Percentiles rank a stretch among this genome's conserved stretches.
Evolutionary conservation across 2,113 vertebrate genomes (phyloP).

Genomic region (Sarotherodon lohbergeri): DNA sequence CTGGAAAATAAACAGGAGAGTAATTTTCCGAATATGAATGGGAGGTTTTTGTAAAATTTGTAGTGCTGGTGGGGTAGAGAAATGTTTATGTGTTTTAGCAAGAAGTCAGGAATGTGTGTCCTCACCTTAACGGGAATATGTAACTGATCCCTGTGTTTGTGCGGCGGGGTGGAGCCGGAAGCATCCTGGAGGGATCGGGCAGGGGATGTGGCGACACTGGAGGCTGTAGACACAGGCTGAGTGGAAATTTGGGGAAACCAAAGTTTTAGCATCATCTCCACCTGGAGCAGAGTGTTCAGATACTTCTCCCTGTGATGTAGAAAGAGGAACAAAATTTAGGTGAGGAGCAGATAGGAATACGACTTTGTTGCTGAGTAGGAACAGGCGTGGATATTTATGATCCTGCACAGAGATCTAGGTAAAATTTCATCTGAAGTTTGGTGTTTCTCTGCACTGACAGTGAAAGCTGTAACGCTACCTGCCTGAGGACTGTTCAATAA

Average conservation of each 20-base stretch:
- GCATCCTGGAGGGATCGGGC: slow-evolving; percentile 25
- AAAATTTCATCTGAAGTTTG: background rate
- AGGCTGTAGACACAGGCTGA: slow-evolving; percentile 6
- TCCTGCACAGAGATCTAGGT: background rate
- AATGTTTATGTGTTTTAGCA: background rate
- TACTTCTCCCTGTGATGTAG: slow-evolving; percentile 77
- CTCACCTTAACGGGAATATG: slow-evolving; percentile 77
- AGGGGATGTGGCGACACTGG: background rate
- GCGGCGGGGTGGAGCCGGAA: slow-evolving; percentile 41
- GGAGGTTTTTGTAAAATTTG: background rate
- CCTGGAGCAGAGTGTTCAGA: slow-evolving; percentile 84
- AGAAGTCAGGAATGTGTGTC: background rate
- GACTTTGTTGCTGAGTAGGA: background rate
- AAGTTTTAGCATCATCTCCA: slow-evolving; percentile 87
- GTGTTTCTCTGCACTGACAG: background rate
- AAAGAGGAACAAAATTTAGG: background rate
- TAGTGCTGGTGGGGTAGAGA: background rate
- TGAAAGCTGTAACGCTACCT: slow-evolving; percentile 19
- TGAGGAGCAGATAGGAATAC: background rate
- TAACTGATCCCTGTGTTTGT: slow-evolving; percentile 74
- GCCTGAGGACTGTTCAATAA: slow-evolving; percentile 10
- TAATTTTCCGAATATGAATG: background rate
- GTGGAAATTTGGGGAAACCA: slow-evolving; percentile 84
- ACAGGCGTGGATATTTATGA: background rate
- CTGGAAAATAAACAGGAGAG: slow-evolving; percentile 34